Evolutionary conservation across 2,888 invertebrate genomes (phyloP).

Genomic region (Bombylius major): DNA sequence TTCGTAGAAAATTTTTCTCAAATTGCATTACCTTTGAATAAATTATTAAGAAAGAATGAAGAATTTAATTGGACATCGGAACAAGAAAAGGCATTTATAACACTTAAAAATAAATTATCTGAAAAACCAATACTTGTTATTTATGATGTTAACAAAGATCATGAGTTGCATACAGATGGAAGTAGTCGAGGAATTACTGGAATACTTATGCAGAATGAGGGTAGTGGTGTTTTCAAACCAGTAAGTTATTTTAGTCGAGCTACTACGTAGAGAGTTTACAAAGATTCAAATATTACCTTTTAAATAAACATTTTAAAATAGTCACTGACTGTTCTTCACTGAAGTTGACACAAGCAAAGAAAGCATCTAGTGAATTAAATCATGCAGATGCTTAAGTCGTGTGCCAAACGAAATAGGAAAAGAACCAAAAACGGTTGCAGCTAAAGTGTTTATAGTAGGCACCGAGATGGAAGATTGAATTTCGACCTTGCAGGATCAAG

Average conservation of each 20-base stretch:
- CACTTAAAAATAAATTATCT: neutral
- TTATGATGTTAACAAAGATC: neutral
- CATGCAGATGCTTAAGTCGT: neutral
- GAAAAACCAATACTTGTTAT: neutral
- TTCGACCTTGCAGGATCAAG: no score
- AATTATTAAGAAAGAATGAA: neutral
- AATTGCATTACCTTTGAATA: conserved; percentile 4
- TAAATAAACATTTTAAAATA: neutral
- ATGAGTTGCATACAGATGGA: conserved; percentile 7
- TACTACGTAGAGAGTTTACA: neutral
- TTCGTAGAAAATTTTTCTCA: conserved; percentile 17
- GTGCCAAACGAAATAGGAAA: neutral
- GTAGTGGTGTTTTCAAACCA: neutral
- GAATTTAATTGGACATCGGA: neutral
- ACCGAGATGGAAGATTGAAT: no score
- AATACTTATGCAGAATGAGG: neutral
- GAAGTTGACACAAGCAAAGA: neutral
- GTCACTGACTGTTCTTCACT: conserved; percentile 1
- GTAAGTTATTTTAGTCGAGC: conserved; percentile 3
- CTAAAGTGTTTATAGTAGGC: no score
- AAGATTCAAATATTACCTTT: neutral
- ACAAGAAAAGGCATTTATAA: neutral
- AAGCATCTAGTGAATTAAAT: no score
- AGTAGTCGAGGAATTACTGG: conserved; percentile 1
- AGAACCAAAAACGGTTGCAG: no score